Percentiles rank a stretch among this genome's conserved stretches.
These are phyloP conservation scores for Tapirus indicus DNA, from an alignment of 2,797 vertebrate species.

Conservation along the genomic window DNA sequence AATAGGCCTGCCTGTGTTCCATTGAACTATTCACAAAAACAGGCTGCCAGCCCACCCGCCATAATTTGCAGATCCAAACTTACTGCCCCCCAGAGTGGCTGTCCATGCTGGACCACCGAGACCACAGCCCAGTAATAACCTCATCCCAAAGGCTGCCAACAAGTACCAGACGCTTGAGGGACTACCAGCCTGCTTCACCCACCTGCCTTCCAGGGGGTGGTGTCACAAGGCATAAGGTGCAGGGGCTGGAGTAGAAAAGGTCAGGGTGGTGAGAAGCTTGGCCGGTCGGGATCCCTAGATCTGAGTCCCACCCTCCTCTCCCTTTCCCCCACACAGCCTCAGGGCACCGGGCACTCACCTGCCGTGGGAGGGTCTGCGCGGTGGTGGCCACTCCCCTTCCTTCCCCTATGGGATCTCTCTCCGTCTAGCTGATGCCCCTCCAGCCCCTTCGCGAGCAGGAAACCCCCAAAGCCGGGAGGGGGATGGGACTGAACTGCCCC, in stretches of 20 bases:
- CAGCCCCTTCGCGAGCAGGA: conserved; percentile 22
- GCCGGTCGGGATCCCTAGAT: not conserved
- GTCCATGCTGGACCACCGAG: not conserved
- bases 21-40: not conserved
- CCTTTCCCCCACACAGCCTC: not conserved
- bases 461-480: not conserved
- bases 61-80: not conserved
- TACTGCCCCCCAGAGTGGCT: not conserved
- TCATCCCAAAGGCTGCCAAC: not conserved
- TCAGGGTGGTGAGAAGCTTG: not conserved
- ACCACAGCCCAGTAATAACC: not conserved
- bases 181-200: not conserved
- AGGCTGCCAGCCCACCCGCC: not conserved
- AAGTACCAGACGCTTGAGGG: not conserved
- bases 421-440: not conserved
- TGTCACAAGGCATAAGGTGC: not conserved
- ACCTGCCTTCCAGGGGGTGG: not conserved
- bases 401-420: conserved; percentile 18
- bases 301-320: not conserved
- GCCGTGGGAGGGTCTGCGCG: not conserved
- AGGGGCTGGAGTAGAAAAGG: not conserved
- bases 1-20: not conserved
- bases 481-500: conserved; percentile 58
- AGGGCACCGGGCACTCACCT: conserved; percentile 69
- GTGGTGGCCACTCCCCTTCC: not conserved